Evolutionary conservation across 2,797 vertebrate species (phyloP).

Genomic region (Urocyon cinereoargenteus): DNA sequence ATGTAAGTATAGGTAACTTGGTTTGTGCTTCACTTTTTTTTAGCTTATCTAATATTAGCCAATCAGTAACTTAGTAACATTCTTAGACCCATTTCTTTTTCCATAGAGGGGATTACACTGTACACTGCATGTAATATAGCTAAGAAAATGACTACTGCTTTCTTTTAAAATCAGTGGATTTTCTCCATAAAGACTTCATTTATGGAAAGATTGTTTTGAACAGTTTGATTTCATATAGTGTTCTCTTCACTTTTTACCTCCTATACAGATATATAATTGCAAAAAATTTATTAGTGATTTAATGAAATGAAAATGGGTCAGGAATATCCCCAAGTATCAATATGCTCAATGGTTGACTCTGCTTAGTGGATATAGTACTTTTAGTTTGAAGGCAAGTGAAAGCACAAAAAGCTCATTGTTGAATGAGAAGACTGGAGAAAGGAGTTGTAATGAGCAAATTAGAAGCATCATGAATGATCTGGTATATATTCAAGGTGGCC

Average conservation of each 20-base stretch:
- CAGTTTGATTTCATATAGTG: not conserved
- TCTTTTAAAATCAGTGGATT: not conserved
- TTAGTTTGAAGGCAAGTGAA: not conserved
- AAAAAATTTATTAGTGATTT: constrained; percentile 7
- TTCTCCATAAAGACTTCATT: not conserved
- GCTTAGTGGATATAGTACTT: constrained; percentile 5
- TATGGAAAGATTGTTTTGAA: constrained; percentile 56
- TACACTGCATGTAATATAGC: not conserved
- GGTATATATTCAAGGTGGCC: not conserved
- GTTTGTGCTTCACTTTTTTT: not conserved
- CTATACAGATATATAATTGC: not conserved
- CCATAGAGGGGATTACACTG: not conserved
- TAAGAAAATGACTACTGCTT: not conserved
- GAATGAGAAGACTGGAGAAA: not conserved
- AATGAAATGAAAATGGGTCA: not conserved
- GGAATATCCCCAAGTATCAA: constrained; percentile 15
- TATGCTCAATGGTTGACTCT: not conserved
- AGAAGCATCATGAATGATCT: not conserved
- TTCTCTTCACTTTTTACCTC: constrained; percentile 30
- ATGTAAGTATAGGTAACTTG: not conserved
- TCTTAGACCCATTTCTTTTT: not conserved
- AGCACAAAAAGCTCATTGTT: not conserved
- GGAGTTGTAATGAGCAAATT: constrained; percentile 7
- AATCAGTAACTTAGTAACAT: constrained; percentile 14
- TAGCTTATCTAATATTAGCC: not conserved